Conservation (phyloP, 1,140 invertebrate genomes). For the Aphis gossypii region DNA sequence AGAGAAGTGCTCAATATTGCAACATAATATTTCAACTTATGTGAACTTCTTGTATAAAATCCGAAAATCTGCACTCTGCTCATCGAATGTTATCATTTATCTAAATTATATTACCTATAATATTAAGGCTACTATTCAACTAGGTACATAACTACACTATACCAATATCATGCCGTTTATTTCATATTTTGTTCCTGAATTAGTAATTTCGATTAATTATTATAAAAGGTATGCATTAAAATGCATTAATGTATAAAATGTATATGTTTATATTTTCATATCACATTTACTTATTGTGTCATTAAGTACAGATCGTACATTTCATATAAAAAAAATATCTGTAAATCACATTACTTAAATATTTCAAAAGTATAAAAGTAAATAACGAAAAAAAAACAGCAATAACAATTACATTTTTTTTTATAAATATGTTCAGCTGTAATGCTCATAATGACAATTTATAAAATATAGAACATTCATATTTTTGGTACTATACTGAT, state of each 20-base stretch:
- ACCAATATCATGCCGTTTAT: neutral
- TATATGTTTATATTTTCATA: no score
- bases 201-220: no score
- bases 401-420: neutral
- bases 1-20: neutral
- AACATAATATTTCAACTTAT: neutral
- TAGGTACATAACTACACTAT: neutral
- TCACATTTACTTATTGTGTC: no score
- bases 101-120: neutral
- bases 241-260: no score
- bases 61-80: neutral
- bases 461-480: neutral
- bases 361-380: neutral
- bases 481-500: constrained; percentile 13
- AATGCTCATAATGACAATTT: neutral
- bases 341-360: neutral
- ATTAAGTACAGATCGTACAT: no score
- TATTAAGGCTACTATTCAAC: neutral
- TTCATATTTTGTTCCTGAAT: neutral
- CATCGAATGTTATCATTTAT: neutral
- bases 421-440: neutral
- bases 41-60: neutral
- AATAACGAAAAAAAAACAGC: neutral
- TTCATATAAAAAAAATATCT: no score
- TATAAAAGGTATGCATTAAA: no score